Evolutionary conservation across 1,140 invertebrate genomes (phyloP).

Genomic region (Trichonephila clavipes): DNA sequence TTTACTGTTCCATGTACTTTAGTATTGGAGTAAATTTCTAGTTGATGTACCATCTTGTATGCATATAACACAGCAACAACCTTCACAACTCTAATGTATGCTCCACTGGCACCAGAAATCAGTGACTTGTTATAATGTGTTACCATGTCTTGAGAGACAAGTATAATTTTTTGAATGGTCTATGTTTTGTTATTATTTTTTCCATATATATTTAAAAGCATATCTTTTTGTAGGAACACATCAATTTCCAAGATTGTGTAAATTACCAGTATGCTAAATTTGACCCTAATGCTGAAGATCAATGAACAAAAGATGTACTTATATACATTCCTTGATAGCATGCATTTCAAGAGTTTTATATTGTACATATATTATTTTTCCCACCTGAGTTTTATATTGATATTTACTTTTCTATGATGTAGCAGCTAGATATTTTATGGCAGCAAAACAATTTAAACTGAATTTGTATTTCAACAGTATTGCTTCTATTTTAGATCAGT

Average conservation of each 20-base stretch:
- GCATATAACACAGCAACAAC: no score
- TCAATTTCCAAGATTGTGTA: slow-evolving; percentile 74
- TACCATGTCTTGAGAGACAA: no score
- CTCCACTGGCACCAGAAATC: no score
- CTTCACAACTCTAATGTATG: no score
- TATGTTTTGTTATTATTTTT: no score
- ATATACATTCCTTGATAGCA: slow-evolving; percentile 33
- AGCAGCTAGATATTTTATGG: not conserved
- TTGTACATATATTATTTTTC: slow-evolving; percentile 54
- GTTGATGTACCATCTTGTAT: no score
- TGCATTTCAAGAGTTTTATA: slow-evolving; percentile 55
- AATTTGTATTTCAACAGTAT: not conserved
- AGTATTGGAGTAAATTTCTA: no score
- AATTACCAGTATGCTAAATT: slow-evolving; percentile 78
- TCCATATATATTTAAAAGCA: not conserved
- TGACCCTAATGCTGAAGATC: slow-evolving; percentile 75
- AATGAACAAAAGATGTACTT: slow-evolving; percentile 8
- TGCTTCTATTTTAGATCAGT: not conserved
- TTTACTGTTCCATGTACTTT: no score
- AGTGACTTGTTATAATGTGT: no score
- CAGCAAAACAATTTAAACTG: not conserved
- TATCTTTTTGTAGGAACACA: slow-evolving; percentile 70
- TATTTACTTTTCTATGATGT: slow-evolving; percentile 39
- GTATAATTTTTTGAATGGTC: no score
- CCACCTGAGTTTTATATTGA: slow-evolving; percentile 53